phyloP scores from a whole-genome alignment of 1,140 invertebrate genomes.

The Drosophila melanogaster region Release_6_plus_ISO1_MT NT_037436.4:3303001-3303500 shows the following conservation, averaged over 20 bases:
- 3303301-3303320: neutral
- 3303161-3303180: no score
- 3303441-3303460: neutral
- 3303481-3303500: no score
- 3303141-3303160: neutral
- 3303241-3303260: neutral
- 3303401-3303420: neutral
- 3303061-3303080: conserved; percentile 37
- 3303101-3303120: conserved; percentile 52
- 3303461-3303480: neutral
- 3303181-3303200: no score
- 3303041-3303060: conserved; percentile 56
- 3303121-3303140: conserved; percentile 8
- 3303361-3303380: neutral
- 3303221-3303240: neutral
- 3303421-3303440: no score
- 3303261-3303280: neutral
- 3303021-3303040: conserved; percentile 4
- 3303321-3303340: neutral
- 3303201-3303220: no score
- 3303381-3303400: no score
- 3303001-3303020: conserved; percentile 13
- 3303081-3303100: conserved; percentile 58
- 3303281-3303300: neutral
- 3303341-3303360: neutral